These are phyloP conservation scores for Eupithecia centaureata DNA, from an alignment of 2,888 invertebrate genomes.

Conservation along the genomic window DNA sequence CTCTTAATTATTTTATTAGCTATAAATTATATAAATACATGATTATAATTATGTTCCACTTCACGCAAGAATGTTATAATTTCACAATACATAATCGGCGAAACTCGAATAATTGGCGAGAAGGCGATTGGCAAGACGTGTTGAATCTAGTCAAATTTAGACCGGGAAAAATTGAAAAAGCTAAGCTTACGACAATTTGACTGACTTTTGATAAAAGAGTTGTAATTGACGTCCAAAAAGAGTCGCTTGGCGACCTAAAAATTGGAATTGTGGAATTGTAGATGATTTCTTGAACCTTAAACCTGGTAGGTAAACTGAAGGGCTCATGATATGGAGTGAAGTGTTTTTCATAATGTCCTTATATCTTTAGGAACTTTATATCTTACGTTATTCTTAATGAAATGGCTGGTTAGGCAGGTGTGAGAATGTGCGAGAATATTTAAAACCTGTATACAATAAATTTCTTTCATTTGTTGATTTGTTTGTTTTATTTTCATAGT, in stretches of 20 bases:
- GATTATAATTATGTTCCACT: conserved; percentile 67
- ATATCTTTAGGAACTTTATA: conserved; percentile 79
- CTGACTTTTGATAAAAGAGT: conserved; percentile 68
- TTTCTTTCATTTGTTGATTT: conserved; percentile 84
- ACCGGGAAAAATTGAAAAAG: conserved; percentile 62
- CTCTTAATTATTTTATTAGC: conserved; percentile 65
- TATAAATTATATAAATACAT: conserved; percentile 60
- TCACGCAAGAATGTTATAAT: conserved; percentile 72
- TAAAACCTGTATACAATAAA: conserved; percentile 85
- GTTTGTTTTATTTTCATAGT: conserved; percentile 69
- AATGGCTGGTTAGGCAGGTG: conserved; percentile 80
- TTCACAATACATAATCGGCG: conserved; percentile 48
- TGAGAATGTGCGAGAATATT: conserved; percentile 80
- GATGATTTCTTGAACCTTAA: conserved; percentile 58
- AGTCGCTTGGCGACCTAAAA: conserved; percentile 76
- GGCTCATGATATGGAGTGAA: conserved; percentile 56
- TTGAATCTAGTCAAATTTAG: conserved; percentile 82
- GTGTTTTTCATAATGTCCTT: conserved; percentile 74
- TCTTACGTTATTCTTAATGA: conserved; percentile 80
- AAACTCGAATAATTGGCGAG: conserved; percentile 60
- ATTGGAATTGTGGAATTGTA: conserved; percentile 81
- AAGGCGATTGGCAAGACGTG: conserved; percentile 74
- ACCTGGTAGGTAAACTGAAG: conserved; percentile 69
- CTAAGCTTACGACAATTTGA: conserved; percentile 74
- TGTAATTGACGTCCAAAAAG: conserved; percentile 74